Percentiles rank a stretch among this genome's conserved stretches.
phyloP scores from a whole-genome alignment of 2,113 vertebrate species.

The Rutilus rutilus region DNA sequence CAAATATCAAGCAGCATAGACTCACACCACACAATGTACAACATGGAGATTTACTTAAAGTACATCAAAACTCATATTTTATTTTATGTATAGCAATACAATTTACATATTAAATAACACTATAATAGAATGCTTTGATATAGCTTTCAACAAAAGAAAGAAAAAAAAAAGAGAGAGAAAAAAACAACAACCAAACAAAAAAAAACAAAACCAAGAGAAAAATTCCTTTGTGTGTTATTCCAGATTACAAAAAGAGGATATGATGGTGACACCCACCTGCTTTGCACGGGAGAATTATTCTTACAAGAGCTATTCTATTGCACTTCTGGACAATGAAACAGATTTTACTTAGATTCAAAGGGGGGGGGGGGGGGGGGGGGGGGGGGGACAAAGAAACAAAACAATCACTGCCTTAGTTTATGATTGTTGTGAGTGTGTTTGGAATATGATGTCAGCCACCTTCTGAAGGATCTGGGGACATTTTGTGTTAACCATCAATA shows the following conservation, averaged over 20 bases:
- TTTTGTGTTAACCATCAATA: constrained; percentile 49
- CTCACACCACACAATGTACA: constrained; percentile 40
- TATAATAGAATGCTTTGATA: constrained; percentile 97
- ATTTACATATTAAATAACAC: constrained; percentile 99
- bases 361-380: neutral
- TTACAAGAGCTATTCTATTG: constrained; percentile 84
- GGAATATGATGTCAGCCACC: constrained; percentile 81
- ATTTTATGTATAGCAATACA: constrained; percentile 99
- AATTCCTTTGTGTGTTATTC: constrained; percentile 59
- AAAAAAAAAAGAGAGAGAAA: constrained; percentile 67
- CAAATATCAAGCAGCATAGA: neutral
- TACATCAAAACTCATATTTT: constrained; percentile 99
- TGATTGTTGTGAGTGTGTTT: constrained; percentile 65
- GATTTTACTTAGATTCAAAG: constrained; percentile 49
- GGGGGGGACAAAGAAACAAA: constrained; percentile 70
- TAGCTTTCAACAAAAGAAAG: constrained; percentile 88
- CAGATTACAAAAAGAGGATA: constrained; percentile 84
- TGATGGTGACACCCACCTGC: constrained; percentile 72
- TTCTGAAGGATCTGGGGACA: constrained; percentile 77
- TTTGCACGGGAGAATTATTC: constrained; percentile 78
- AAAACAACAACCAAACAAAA: constrained; percentile 52
- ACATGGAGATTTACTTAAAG: constrained; percentile 69
- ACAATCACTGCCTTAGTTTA: constrained; percentile 88
- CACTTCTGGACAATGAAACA: constrained; percentile 81
- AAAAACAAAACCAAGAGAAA: constrained; percentile 51